A percentile compares a stretch with the other conserved stretches of the same genome.
Conservation (phyloP, 2,797 vertebrate species). For the Denticeps clupeoides region DNA sequence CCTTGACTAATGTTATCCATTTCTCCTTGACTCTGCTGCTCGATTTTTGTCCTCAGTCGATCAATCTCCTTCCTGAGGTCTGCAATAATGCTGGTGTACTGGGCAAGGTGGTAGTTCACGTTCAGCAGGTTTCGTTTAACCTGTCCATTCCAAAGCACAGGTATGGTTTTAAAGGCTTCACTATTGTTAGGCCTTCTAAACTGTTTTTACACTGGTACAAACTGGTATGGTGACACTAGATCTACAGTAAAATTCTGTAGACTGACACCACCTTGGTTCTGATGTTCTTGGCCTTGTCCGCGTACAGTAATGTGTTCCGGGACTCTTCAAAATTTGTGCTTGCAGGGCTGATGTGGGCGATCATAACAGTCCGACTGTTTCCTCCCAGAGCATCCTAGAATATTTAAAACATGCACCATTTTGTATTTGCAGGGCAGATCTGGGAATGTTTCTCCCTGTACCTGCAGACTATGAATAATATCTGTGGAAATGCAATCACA, state of each 20-base stretch:
- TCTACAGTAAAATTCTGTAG: too few relatives aligned
- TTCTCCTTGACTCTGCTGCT: conserved; percentile 49
- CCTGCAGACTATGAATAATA: too few relatives aligned
- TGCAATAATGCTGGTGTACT: conserved; percentile 72
- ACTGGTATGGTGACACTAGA: too few relatives aligned
- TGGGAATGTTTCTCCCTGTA: too few relatives aligned
- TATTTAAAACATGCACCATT: too few relatives aligned
- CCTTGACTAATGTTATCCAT: too few relatives aligned
- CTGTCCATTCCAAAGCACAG: too few relatives aligned
- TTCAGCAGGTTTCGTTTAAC: conserved; percentile 73
- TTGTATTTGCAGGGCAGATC: too few relatives aligned
- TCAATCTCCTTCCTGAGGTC: conserved; percentile 69
- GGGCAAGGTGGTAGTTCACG: conserved; percentile 71
- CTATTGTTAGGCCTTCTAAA: too few relatives aligned
- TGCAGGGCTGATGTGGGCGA: conserved; percentile 82
- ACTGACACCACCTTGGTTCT: conserved; percentile 60
- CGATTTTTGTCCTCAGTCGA: conserved; percentile 64
- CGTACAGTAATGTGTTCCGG: conserved; percentile 74
- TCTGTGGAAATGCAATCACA: too few relatives aligned
- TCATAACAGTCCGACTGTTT: conserved; percentile 81
- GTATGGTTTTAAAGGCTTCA: not conserved
- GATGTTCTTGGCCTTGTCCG: conserved; percentile 78
- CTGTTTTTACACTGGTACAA: too few relatives aligned
- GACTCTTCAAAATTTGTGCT: conserved; percentile 77
- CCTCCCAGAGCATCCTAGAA: conserved; percentile 74